A percentile compares a stretch with the other conserved stretches of the same genome.
phyloP scores from a whole-genome alignment of 2,888 invertebrate genomes.

The Megamerina dolium region DNA sequence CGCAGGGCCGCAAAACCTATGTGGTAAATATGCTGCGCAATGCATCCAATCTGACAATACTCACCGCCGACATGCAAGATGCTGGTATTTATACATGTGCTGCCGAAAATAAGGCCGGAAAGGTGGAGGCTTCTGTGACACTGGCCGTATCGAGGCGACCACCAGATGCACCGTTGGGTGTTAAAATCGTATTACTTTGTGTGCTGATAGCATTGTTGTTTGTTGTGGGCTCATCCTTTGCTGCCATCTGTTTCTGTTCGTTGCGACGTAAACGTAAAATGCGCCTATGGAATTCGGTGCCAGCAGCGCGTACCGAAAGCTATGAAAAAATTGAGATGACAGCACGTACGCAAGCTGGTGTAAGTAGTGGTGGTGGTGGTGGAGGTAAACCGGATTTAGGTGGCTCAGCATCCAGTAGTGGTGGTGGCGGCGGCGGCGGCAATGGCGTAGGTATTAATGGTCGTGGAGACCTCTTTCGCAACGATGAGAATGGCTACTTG shows the following conservation, averaged over 20 bases:
- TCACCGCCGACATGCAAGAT: slow-evolving; percentile 67
- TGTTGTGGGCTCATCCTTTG: slow-evolving; percentile 61
- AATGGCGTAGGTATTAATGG: slow-evolving; percentile 2
- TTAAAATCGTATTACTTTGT: slow-evolving; percentile 61
- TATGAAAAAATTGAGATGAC: slow-evolving; percentile 74
- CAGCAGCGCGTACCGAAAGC: slow-evolving; percentile 55
- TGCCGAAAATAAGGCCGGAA: slow-evolving; percentile 76
- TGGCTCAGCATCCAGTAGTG: slow-evolving; percentile 36
- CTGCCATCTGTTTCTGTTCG: slow-evolving; percentile 59
- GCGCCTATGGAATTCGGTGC: slow-evolving; percentile 50
- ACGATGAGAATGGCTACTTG: slow-evolving; percentile 38
- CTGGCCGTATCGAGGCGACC: slow-evolving; percentile 64
- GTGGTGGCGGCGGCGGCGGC: slow-evolving; percentile 21
- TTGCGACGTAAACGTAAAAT: slow-evolving; percentile 57
- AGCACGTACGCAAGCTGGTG: slow-evolving; percentile 53
- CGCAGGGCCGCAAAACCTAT: slow-evolving; percentile 57
- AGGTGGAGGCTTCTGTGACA: slow-evolving; percentile 67
- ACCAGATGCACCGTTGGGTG: slow-evolving; percentile 56
- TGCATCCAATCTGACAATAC: slow-evolving; percentile 67
- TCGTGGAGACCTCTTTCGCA: slow-evolving; percentile 29
- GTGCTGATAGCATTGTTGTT: slow-evolving; percentile 64
- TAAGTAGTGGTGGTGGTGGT: slow-evolving; percentile 11
- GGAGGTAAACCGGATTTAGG: slow-evolving; percentile 36
- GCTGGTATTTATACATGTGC: slow-evolving; percentile 71
- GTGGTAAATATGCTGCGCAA: slow-evolving; percentile 61